Evolutionary conservation across 2,888 invertebrate species (phyloP), one percentile per base, ranked within the genome.

Genomic region (Emmelina monodactyla): DNA sequence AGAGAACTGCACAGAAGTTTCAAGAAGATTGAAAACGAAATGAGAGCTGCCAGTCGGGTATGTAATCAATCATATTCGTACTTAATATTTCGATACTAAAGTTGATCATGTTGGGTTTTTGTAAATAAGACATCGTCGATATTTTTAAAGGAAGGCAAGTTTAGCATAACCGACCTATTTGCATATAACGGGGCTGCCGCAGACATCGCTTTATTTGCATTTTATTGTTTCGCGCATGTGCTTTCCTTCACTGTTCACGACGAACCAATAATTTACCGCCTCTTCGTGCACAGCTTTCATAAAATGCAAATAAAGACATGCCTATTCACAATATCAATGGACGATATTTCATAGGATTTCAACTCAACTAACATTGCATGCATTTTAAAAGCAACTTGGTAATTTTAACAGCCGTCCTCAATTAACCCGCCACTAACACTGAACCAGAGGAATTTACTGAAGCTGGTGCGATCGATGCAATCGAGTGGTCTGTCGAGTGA

Each of bases 1-100:
- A 83, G 88, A 32, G 87, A 88, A 57, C 72, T 91, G 22, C 90
- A 90, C 55, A 82, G 87, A 53, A 90, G 89, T 62, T 85, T 91
- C 57, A 88, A 88, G 57, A 82, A 84, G 49, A 85, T 88, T 64
- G 87, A 84, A 45, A 79, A 61, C 45, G 79, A 79, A 35, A 78
- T 79, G 79, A 62, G 82, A 47, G 68, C 82, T 35, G 78, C 79
- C 28, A 72, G 82, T 53, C 64, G 78, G 60, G 81, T 80, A 55
- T 62, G 75, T 55, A 41, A n/a, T n/a, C n/a, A n/a, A n/a, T n/a
- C n/a, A n/a, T n/a, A n/a, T n/a, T n/a, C n/a, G n/a, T n/a, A n/a
- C n/a, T n/a, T n/a, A n/a, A n/a, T n/a, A n/a, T n/a, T n/a, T n/a
- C n/a, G n/a, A n/a, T n/a, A n/a, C n/a, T n/a, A n/a, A n/a, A n/a